Percentiles rank a stretch among this genome's conserved stretches.
These are phyloP conservation scores for Epinephelus malabaricus DNA, from an alignment of 2,797 vertebrate genomes.

Conservation along the genomic window DNA sequence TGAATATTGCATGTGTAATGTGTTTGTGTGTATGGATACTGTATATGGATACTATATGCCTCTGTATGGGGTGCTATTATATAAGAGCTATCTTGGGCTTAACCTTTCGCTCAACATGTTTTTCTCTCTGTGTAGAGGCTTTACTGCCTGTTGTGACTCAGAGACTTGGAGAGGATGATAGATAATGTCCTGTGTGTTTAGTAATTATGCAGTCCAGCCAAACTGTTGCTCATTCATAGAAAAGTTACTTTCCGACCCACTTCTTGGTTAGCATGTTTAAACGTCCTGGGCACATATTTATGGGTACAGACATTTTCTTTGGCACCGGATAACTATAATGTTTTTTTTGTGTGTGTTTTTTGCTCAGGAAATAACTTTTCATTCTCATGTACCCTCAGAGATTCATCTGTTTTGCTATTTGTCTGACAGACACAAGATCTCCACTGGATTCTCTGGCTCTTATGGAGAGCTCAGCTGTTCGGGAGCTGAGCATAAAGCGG, in stretches of 20 bases:
- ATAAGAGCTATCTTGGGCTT: conserved; percentile 35
- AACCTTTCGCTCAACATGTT: conserved; percentile 33
- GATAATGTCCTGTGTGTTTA: conserved; percentile 65
- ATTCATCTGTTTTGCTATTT: conserved; percentile 69
- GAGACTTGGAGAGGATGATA: conserved; percentile 49
- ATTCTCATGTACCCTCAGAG: conserved; percentile 57
- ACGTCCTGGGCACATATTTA: conserved; percentile 69
- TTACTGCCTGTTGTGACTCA: conserved; percentile 62
- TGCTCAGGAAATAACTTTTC: conserved; percentile 68
- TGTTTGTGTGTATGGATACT: conserved; percentile 34
- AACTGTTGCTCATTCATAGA: conserved; percentile 75
- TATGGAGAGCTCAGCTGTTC: conserved; percentile 46
- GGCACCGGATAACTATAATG: conserved; percentile 64
- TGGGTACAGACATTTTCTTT: conserved; percentile 72
- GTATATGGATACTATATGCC: not conserved
- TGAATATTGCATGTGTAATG: conserved; percentile 28
- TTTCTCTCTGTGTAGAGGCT: conserved; percentile 33
- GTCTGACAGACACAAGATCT: conserved; percentile 54
- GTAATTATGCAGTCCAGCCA: conserved; percentile 56
- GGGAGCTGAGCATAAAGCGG: conserved; percentile 14
- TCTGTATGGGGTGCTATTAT: conserved; percentile 20
- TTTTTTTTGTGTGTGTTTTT: conserved; percentile 50
- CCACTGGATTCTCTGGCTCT: conserved; percentile 44
- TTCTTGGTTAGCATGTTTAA: conserved; percentile 65
- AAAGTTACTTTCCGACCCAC: conserved; percentile 55